Evolutionary conservation across 1,140 invertebrate genomes (phyloP).

Genomic region (Vollenhovia emeryi): DNA sequence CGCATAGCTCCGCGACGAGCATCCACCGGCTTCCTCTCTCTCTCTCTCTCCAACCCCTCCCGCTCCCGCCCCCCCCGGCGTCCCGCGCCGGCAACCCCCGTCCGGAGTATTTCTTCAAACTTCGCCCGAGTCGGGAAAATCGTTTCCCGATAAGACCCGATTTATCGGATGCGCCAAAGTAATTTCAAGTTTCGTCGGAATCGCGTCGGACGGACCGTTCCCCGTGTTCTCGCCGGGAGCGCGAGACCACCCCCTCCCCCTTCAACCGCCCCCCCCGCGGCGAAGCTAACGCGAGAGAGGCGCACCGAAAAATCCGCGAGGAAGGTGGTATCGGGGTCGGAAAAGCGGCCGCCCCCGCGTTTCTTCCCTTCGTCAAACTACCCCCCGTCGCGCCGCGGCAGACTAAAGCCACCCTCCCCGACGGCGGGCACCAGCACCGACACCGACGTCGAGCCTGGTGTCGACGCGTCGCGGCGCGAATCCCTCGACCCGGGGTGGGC

Average conservation of each 20-base stretch:
- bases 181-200: slow-evolving; percentile 51
- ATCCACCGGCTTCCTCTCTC: not conserved
- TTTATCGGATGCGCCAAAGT: slow-evolving; percentile 47
- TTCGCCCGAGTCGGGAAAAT: slow-evolving; percentile 35
- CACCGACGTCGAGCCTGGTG: slow-evolving; percentile 22
- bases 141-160: slow-evolving; percentile 39
- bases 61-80: not conserved
- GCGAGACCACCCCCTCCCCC: not conserved
- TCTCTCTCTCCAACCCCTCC: no score
- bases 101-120: slow-evolving; percentile 41
- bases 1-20: not conserved
- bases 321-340: not conserved
- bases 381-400: not conserved
- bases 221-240: not conserved
- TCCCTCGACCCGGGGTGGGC: slow-evolving; percentile 6
- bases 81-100: not conserved
- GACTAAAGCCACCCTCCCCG: slow-evolving; percentile 37
- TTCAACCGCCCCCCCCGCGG: not conserved
- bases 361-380: slow-evolving; percentile 38
- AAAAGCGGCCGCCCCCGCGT: slow-evolving; percentile 9
- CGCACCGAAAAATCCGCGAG: slow-evolving; percentile 40
- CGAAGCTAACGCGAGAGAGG: not conserved
- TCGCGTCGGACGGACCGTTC: not conserved
- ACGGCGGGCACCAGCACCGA: slow-evolving; percentile 48
- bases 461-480: slow-evolving; percentile 30